phyloP scores from a whole-genome alignment of 2,113 vertebrate genomes.

The Protobothrops mucrosquamatus region DNA sequence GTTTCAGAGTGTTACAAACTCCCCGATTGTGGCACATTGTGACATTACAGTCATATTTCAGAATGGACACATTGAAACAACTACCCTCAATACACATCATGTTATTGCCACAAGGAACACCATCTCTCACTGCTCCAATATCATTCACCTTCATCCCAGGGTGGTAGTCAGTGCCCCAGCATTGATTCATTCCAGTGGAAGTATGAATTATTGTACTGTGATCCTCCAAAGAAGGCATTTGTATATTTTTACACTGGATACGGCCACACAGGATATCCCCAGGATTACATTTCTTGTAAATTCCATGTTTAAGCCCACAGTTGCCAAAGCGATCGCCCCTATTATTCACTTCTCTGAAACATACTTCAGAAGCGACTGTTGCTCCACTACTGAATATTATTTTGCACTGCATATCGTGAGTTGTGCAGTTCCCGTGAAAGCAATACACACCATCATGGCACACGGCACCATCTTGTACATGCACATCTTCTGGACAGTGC shows the following conservation, averaged over 20 bases:
- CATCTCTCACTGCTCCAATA: no score
- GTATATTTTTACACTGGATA: slow-evolving; percentile 35
- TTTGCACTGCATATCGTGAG: slow-evolving; percentile 67
- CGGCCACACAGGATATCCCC: slow-evolving; percentile 31
- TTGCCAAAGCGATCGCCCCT: slow-evolving; percentile 41
- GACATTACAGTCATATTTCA: no score
- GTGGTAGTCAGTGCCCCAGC: no score
- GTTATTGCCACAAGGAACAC: no score
- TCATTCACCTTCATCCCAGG: no score
- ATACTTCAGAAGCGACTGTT: neutral
- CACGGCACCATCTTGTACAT: slow-evolving; percentile 67
- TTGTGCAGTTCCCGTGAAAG: slow-evolving; percentile 70
- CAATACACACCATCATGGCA: slow-evolving; percentile 62
- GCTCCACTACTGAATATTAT: slow-evolving; percentile 59
- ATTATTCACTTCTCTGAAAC: slow-evolving; percentile 16
- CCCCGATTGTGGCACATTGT: slow-evolving; percentile 43
- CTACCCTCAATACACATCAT: no score
- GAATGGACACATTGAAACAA: no score
- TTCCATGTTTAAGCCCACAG: neutral
- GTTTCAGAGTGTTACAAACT: slow-evolving; percentile 83
- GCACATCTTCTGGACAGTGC: slow-evolving; percentile 66
- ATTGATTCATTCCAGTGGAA: no score
- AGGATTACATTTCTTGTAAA: neutral
- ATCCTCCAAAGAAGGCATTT: no score
- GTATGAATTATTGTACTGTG: no score